A percentile compares a stretch with the other conserved stretches of the same genome.
Conservation (phyloP, 1,140 invertebrate genomes). For the Tetramorium simillimum region DNA sequence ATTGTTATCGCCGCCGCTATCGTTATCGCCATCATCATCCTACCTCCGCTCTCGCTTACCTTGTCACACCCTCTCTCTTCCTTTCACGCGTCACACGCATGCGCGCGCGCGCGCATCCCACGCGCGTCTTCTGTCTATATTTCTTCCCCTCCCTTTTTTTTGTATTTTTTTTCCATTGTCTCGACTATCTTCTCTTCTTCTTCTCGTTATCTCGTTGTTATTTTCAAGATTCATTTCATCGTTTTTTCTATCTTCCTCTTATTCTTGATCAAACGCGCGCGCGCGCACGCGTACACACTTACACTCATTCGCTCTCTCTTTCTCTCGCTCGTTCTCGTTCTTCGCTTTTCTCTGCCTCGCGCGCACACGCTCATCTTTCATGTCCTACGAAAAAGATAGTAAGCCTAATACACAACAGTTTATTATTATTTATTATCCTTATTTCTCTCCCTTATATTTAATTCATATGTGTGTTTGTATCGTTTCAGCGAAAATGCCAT, state of each 20-base stretch:
- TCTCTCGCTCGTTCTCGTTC: constrained; percentile 1
- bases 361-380: constrained; percentile 68
- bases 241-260: constrained; percentile 22
- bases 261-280: neutral
- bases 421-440: constrained; percentile 80
- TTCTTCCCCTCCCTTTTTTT: neutral
- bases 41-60: constrained; percentile 1
- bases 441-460: constrained; percentile 74
- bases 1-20: constrained; percentile 20
- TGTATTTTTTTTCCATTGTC: neutral
- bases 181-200: neutral
- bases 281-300: no score
- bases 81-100: neutral
- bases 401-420: constrained; percentile 78
- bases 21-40: constrained; percentile 30
- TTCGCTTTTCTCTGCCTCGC: constrained; percentile 37
- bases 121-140: neutral
- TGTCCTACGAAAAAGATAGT: constrained; percentile 77
- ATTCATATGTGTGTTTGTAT: constrained; percentile 69
- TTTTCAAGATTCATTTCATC: neutral
- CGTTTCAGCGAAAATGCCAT: constrained; percentile 59
- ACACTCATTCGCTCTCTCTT: neutral
- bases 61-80: neutral
- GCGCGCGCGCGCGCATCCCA: neutral
- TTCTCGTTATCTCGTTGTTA: neutral